Conservation (phyloP, 2,797 vertebrate genomes). For the Amblyopsis hoosieri region DNA sequence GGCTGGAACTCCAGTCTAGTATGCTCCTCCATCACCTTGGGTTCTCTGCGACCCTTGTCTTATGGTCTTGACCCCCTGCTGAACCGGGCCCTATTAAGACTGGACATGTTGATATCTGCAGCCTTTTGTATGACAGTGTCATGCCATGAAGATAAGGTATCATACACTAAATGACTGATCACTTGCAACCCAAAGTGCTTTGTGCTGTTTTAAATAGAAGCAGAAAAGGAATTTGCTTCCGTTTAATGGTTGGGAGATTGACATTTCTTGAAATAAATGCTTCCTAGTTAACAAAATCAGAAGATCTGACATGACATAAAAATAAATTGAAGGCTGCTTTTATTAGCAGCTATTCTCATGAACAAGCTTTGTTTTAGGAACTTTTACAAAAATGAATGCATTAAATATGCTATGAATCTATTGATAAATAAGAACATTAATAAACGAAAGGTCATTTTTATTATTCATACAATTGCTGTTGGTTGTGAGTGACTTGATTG, state of each 20-base stretch:
- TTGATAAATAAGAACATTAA: slow-evolving; percentile 63
- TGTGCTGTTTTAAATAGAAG: slow-evolving; percentile 55
- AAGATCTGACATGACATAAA: slow-evolving; percentile 38
- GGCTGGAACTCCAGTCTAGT: slow-evolving; percentile 11
- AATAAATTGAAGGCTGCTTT: slow-evolving; percentile 40
- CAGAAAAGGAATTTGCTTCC: slow-evolving; percentile 61
- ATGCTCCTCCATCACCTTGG: slow-evolving; percentile 51
- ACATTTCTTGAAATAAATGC: slow-evolving; percentile 54
- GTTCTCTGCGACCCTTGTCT: slow-evolving; percentile 50
- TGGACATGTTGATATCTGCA: slow-evolving; percentile 41
- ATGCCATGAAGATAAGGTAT: slow-evolving; percentile 40
- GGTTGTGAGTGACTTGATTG: slow-evolving; percentile 39
- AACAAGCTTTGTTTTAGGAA: slow-evolving; percentile 66
- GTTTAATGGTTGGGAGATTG: slow-evolving; percentile 49
- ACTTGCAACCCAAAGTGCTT: slow-evolving; percentile 61
- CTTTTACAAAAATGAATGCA: slow-evolving; percentile 60
- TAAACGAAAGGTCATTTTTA: slow-evolving; percentile 55
- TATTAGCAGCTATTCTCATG: slow-evolving; percentile 39
- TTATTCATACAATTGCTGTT: slow-evolving; percentile 47
- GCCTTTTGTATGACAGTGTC: slow-evolving; percentile 42
- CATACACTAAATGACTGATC: slow-evolving; percentile 43
- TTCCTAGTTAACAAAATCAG: slow-evolving; percentile 62
- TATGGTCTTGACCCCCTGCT: slow-evolving; percentile 36
- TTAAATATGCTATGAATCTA: slow-evolving; percentile 58
- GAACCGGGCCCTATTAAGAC: slow-evolving; percentile 45